A percentile compares a stretch with the other conserved stretches of the same genome.
Conservation (phyloP, 2,888 invertebrate genomes). For the Geotrupes spiniger region DNA sequence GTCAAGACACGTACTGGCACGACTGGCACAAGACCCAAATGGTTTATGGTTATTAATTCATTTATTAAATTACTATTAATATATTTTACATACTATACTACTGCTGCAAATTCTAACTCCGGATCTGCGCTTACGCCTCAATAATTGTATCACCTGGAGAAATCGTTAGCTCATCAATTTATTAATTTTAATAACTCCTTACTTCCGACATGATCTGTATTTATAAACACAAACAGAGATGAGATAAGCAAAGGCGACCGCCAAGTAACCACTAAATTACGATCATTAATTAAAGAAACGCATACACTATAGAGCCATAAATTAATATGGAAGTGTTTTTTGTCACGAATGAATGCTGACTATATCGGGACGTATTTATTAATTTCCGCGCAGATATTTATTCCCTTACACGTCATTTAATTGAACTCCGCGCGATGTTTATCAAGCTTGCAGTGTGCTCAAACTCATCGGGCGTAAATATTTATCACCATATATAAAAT, state of each 20-base stretch:
- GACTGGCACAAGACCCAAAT: no score
- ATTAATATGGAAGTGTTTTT: slow-evolving; percentile 16
- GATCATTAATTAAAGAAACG: slow-evolving; percentile 15
- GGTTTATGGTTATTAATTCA: no score
- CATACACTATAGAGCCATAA: slow-evolving; percentile 14
- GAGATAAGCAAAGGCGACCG: background rate
- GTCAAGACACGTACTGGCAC: no score
- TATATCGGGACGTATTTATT: slow-evolving; percentile 11
- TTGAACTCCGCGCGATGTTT: no score
- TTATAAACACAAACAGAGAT: background rate
- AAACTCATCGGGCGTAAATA: no score
- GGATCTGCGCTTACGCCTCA: background rate
- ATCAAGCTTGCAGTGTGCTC: no score
- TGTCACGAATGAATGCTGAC: slow-evolving; percentile 14
- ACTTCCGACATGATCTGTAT: slow-evolving; percentile 14
- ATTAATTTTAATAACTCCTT: slow-evolving; percentile 17
- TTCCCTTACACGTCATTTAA: no score
- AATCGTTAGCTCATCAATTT: slow-evolving; percentile 16
- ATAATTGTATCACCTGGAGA: slow-evolving; percentile 18
- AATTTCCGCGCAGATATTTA: background rate
- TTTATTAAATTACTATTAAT: no score
- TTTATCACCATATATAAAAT: no score
- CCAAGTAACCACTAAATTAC: slow-evolving; percentile 9
- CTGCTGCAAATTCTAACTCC: no score
- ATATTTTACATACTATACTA: no score